Percentiles rank a stretch among this genome's conserved stretches.
phyloP scores from a whole-genome alignment of 2,888 invertebrate genomes.

The Drosophila vallismaia region DNA sequence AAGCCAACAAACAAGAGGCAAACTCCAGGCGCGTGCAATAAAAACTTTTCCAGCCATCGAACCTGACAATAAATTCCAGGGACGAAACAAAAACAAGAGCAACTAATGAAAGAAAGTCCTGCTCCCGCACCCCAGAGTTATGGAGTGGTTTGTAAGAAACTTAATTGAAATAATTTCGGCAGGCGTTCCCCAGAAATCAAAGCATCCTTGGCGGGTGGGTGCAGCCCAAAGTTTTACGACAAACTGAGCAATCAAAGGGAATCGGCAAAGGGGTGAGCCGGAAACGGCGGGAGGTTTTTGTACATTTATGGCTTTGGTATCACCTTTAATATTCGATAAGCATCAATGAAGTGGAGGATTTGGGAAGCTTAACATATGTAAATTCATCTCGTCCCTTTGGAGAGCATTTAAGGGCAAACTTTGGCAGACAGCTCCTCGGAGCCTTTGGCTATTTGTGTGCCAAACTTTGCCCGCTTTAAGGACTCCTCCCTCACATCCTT shows the following conservation, averaged over 20 bases:
- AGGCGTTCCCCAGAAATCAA: slow-evolving; percentile 34
- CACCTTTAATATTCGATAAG: slow-evolving; percentile 46
- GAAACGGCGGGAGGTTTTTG: background rate
- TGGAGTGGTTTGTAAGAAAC: slow-evolving; percentile 58
- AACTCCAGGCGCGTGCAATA: slow-evolving; percentile 59
- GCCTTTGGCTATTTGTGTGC: slow-evolving; percentile 59
- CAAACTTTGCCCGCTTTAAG: slow-evolving; percentile 34
- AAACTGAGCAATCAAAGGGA: slow-evolving; percentile 67
- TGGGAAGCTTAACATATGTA: slow-evolving; percentile 21
- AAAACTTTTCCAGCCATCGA: slow-evolving; percentile 73
- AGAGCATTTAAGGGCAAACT: slow-evolving; percentile 28
- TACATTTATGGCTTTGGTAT: slow-evolving; percentile 12
- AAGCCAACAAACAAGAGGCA: slow-evolving; percentile 69
- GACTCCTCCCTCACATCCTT: background rate
- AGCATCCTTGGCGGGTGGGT: background rate
- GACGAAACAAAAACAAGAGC: slow-evolving; percentile 61
- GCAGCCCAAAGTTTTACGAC: slow-evolving; percentile 54
- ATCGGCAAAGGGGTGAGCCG: slow-evolving; percentile 11
- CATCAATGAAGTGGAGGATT: slow-evolving; percentile 27
- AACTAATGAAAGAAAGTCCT: slow-evolving; percentile 70
- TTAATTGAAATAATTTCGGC: slow-evolving; percentile 74
- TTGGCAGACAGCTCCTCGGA: slow-evolving; percentile 32
- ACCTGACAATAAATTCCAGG: slow-evolving; percentile 73
- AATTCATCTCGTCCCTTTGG: slow-evolving; percentile 5
- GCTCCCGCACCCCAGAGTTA: background rate